Evolutionary conservation across 1,140 invertebrate species (phyloP).

Genomic region (Aphis craccivora): DNA sequence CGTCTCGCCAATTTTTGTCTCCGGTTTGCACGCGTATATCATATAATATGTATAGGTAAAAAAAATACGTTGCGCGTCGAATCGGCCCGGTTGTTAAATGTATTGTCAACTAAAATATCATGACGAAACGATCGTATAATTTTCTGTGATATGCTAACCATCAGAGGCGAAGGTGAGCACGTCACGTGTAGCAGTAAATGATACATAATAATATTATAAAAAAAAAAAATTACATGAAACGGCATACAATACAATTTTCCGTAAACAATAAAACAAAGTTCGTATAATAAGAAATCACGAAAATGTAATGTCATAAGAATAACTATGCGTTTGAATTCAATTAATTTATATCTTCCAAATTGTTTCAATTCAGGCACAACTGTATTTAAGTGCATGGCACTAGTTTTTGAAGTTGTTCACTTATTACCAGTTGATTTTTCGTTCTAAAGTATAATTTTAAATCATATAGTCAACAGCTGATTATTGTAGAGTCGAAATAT

Average conservation of each 20-base stretch:
- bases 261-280: neutral
- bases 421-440: neutral
- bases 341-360: neutral
- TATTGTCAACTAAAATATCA: slow-evolving; percentile 17
- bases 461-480: neutral
- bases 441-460: neutral
- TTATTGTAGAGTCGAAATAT: neutral
- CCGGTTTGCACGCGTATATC: neutral
- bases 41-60: neutral
- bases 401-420: neutral
- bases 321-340: neutral
- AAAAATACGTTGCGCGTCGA: neutral
- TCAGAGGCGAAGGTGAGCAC: neutral
- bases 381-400: neutral
- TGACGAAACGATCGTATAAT: neutral
- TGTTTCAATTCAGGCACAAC: neutral
- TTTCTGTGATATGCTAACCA: neutral
- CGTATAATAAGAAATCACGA: neutral
- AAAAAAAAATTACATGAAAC: neutral
- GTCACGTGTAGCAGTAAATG: neutral
- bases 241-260: neutral
- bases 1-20: neutral
- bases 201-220: neutral
- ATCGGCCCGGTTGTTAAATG: neutral
- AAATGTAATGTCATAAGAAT: neutral